Percentiles rank a stretch among this genome's conserved stretches.
Evolutionary conservation across 2,888 invertebrate genomes (phyloP).

Genomic region (Tupiocoris notatus): DNA sequence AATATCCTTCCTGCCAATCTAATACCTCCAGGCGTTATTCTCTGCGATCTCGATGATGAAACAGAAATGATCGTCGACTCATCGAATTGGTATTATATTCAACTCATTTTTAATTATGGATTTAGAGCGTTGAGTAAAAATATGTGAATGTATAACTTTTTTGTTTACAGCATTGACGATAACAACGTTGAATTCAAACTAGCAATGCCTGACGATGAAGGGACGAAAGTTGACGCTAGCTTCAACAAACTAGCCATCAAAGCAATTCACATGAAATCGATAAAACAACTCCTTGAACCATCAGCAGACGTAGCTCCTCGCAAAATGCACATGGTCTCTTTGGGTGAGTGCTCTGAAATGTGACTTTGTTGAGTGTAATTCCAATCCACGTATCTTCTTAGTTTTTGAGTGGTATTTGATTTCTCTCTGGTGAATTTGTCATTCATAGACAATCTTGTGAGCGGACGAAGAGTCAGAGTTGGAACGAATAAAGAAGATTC

Average conservation of each 20-base stretch:
- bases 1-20: slow-evolving; percentile 46
- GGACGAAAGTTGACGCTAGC: slow-evolving; percentile 20
- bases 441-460: slow-evolving; percentile 44
- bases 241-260: slow-evolving; percentile 46
- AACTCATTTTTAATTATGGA: too few species aligned
- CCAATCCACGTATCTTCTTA: background rate
- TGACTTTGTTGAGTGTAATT: background rate
- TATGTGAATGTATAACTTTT: too few species aligned
- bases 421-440: background rate
- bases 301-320: slow-evolving; percentile 41
- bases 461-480: slow-evolving; percentile 43
- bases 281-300: slow-evolving; percentile 44
- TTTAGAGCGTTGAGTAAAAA: too few species aligned
- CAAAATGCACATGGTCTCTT: slow-evolving; percentile 46
- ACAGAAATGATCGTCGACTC: slow-evolving; percentile 43
- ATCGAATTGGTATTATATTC: background rate
- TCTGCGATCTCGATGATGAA: slow-evolving; percentile 46
- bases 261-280: slow-evolving; percentile 45
- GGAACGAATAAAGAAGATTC: slow-evolving; percentile 41
- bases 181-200: slow-evolving; percentile 45
- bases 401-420: slow-evolving; percentile 4
- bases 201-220: slow-evolving; percentile 31
- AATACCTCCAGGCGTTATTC: slow-evolving; percentile 42
- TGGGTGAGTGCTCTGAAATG: slow-evolving; percentile 39
- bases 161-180: slow-evolving; percentile 37